Conservation (phyloP, 2,888 invertebrate genomes). For the Eilema sororculum region DNA sequence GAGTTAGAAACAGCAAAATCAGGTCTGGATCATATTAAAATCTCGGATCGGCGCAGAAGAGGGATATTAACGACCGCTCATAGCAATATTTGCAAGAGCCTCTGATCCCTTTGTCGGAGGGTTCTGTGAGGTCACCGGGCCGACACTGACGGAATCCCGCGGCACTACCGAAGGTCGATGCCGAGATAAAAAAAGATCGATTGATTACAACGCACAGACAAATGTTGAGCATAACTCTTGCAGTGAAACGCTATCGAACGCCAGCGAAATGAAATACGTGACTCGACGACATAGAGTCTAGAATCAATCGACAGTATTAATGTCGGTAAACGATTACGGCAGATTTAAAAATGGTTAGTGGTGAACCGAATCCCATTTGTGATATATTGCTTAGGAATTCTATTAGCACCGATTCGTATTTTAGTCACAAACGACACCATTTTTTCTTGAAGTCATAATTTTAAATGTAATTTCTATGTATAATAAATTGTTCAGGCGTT, state of each 20-base stretch:
- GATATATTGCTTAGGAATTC: conserved; percentile 50
- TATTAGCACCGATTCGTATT: conserved; percentile 38
- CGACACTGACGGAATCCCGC: conserved; percentile 39
- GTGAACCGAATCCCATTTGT: conserved; percentile 47
- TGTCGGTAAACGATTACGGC: conserved; percentile 46
- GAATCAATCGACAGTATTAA: conserved; percentile 43
- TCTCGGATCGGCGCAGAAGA: conserved; percentile 9
- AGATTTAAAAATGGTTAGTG: conserved; percentile 55
- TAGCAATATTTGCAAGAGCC: conserved; percentile 35
- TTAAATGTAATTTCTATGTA: background rate
- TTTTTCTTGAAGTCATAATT: background rate
- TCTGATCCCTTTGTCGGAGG: conserved; percentile 30
- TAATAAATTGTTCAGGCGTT: conserved; percentile 16
- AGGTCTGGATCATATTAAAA: conserved; percentile 22
- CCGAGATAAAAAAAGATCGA: conserved; percentile 62
- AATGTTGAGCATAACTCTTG: conserved; percentile 68
- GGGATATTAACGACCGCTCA: conserved; percentile 37
- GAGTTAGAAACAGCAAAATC: conserved; percentile 5
- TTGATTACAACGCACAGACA: conserved; percentile 65
- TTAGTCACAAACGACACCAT: background rate
- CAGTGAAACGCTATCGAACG: conserved; percentile 41
- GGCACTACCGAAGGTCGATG: conserved; percentile 46
- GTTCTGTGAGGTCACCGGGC: conserved; percentile 43
- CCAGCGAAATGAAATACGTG: conserved; percentile 59
- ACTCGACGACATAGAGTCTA: conserved; percentile 39